Evolutionary conservation across 2,113 vertebrate genomes (phyloP), one percentile per base, ranked within the genome.

Genomic region (Paedocypris sp.): DNA sequence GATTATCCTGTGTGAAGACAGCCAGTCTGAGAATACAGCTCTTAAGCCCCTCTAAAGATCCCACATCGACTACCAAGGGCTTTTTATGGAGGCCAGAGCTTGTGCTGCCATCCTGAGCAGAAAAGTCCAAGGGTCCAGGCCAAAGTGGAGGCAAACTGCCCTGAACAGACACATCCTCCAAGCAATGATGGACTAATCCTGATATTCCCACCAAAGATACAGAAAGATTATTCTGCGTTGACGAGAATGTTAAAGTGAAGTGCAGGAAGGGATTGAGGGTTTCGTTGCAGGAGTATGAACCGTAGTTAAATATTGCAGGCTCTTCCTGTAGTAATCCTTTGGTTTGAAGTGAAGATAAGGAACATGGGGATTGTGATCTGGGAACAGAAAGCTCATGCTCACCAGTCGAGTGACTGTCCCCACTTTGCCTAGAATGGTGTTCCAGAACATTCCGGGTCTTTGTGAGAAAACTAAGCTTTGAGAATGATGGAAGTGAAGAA

Each of bases 191-290:
- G 20, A 73, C 60, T 1, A 66, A 66, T 26, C 76, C 79, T 16
- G 76, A 77, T 9, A 89, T 33, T 4, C 79, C 28, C 2, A 87
- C 68, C 47, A 86, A 6, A 0, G 71, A 75, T 60, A 87, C 73
- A 0, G 72, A 77, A 57, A 88, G 68, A 2, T 63, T 77, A 60
- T 79, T 76, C 22, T 76, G 68, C 0, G 73, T 66, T 3, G 54
- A 23, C 0, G 77, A 82, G 68, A 87, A 89, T 75, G 69, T 62
- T 64, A 86, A 60, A 4, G 77, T 60, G 32, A 88, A 89, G 65
- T 78, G 79, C 35, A 90, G 81, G 25, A 9, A 64, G 10, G 81
- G 83, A 5, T 51, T 5, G 45, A 43, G 48, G 33, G 38, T 51
- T 41, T 64, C 31, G 23, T 18, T 59, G 66, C 53, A 65, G 48